phyloP scores from a whole-genome alignment of 1,140 invertebrate genomes.

The Globodera rostochiensis region DNA sequence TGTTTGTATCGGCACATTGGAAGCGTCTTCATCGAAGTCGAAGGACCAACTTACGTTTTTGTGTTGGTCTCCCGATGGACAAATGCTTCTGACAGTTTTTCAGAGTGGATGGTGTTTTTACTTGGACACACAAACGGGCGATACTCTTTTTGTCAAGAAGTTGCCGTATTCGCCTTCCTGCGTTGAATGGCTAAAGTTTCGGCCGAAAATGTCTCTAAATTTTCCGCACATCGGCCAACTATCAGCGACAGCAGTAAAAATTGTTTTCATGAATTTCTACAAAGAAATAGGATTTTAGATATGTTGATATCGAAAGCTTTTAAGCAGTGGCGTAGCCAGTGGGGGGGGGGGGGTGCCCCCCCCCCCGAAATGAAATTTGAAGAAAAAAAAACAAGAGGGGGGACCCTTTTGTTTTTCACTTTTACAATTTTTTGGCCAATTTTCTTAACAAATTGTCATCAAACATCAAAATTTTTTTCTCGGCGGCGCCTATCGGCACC shows the following conservation, averaged over 20 bases:
- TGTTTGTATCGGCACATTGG: not conserved
- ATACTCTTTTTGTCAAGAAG: constrained; percentile 19
- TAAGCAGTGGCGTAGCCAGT: too few species aligned
- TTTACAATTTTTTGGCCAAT: too few species aligned
- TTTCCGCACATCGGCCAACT: not conserved
- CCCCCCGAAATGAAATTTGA: too few species aligned
- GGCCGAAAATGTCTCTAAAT: not conserved
- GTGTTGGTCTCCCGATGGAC: constrained; percentile 35
- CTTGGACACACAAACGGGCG: constrained; percentile 33
- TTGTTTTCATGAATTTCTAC: not conserved
- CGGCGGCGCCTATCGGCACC: too few species aligned
- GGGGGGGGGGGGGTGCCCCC: too few species aligned
- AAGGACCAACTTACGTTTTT: constrained; percentile 1
- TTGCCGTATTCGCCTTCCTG: constrained; percentile 10
- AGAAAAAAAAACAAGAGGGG: too few species aligned
- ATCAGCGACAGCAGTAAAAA: not conserved
- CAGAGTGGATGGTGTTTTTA: constrained; percentile 15
- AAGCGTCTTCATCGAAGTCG: not conserved
- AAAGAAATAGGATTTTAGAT: too few species aligned
- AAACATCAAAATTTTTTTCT: too few species aligned
- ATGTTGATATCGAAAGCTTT: too few species aligned
- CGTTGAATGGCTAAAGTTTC: constrained; percentile 31
- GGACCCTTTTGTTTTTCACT: too few species aligned
- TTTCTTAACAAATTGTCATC: too few species aligned
- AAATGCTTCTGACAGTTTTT: constrained; percentile 33